These are phyloP conservation scores for Electrona antarctica DNA, from an alignment of 2,113 vertebrate genomes.

Conservation along the genomic window DNA sequence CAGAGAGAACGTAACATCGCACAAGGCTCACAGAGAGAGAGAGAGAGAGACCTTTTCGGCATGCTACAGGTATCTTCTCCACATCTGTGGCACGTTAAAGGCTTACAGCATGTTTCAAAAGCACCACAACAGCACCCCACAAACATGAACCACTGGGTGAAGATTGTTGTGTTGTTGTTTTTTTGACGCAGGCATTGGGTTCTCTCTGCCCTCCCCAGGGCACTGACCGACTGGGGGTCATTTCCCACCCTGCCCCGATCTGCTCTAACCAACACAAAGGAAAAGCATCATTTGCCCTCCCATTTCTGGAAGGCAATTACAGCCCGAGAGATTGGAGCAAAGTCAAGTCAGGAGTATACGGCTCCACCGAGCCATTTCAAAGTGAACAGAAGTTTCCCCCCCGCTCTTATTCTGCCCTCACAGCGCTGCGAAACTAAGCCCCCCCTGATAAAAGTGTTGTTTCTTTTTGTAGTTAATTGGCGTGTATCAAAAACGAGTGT, in stretches of 20 bases:
- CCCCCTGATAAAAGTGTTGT: too few species aligned
- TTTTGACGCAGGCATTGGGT: too few species aligned
- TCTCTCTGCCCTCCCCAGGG: conserved; percentile 49
- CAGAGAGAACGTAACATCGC: too few species aligned
- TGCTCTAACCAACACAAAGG: conserved; percentile 72
- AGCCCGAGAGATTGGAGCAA: conserved; percentile 25
- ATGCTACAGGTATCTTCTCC: conserved; percentile 31
- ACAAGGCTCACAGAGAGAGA: too few species aligned
- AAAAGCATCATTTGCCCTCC: conserved; percentile 74
- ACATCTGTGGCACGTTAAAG: conserved; percentile 56
- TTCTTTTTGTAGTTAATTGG: too few species aligned
- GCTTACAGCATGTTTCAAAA: conserved; percentile 25
- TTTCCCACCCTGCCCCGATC: conserved; percentile 60
- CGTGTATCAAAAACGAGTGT: too few species aligned
- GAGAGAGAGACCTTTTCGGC: neutral
- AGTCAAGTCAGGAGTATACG: neutral
- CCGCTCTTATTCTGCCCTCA: neutral
- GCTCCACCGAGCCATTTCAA: neutral
- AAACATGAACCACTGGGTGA: conserved; percentile 14
- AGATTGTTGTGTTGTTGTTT: neutral
- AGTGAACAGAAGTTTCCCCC: neutral
- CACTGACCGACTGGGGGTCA: conserved; percentile 36
- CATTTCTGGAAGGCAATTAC: conserved; percentile 65
- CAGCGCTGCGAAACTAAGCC: neutral
- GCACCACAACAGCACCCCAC: conserved; percentile 23